Percentiles rank a stretch among this genome's conserved stretches.
Conservation (phyloP, 2,888 invertebrate genomes). For the Athalia cordata region DNA sequence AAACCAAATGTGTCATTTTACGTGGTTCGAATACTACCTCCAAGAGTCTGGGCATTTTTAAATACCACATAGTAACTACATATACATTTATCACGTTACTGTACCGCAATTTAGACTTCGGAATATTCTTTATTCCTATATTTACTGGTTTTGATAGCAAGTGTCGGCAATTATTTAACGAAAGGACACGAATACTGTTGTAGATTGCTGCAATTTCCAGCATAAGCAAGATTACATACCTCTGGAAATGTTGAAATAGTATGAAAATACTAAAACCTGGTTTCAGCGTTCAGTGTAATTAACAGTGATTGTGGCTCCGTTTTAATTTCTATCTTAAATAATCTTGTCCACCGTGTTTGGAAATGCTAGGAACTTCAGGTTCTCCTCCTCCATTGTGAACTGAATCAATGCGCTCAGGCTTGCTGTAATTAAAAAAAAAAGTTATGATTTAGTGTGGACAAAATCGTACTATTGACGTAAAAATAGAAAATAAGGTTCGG, state of each 20-base stretch:
- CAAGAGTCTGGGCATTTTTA: constrained; percentile 13
- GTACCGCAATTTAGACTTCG: constrained; percentile 22
- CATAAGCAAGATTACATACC: not conserved
- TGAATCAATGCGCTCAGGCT: constrained; percentile 53
- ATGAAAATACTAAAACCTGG: constrained; percentile 43
- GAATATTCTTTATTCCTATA: not conserved
- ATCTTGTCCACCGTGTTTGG: constrained; percentile 55
- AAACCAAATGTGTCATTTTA: constrained; percentile 11
- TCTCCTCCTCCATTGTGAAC: constrained; percentile 59
- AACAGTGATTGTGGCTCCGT: constrained; percentile 34
- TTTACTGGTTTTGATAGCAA: not conserved
- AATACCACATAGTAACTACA: not conserved
- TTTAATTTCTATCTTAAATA: constrained; percentile 35
- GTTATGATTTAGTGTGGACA: not conserved
- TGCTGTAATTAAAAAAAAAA: constrained; percentile 33
- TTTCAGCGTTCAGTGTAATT: constrained; percentile 34
- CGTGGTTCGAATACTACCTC: constrained; percentile 2
- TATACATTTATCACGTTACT: constrained; percentile 27
- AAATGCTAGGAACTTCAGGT: constrained; percentile 67
- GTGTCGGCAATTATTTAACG: not conserved
- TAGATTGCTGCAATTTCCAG: not conserved
- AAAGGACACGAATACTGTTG: not conserved
- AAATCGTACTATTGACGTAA: no score
- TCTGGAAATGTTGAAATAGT: constrained; percentile 5
- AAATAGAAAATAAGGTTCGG: not conserved